Evolutionary conservation across 2,797 vertebrate species (phyloP).

Genomic region (Percopsis omiscomaycus): DNA sequence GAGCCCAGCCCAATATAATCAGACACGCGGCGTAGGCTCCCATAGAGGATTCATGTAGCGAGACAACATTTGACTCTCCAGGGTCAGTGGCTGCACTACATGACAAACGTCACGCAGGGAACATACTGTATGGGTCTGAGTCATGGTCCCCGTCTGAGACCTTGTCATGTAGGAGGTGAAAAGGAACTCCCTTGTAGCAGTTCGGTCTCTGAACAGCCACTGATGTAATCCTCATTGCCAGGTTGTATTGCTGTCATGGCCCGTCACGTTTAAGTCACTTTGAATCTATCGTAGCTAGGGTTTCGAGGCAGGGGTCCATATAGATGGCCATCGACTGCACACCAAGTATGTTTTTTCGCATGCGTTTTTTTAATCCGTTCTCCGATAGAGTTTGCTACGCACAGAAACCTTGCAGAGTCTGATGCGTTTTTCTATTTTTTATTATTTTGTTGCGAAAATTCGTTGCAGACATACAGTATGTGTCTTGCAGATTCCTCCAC

Average conservation of each 20-base stretch:
- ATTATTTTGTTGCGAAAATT: too few species aligned
- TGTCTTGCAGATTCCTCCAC: too few species aligned
- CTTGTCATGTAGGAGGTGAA: constrained; percentile 31
- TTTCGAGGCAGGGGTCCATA: too few species aligned
- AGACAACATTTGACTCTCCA: constrained; percentile 25
- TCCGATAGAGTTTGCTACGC: too few species aligned
- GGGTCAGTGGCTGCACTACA: constrained; percentile 50
- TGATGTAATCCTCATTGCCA: constrained; percentile 40
- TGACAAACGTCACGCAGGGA: constrained; percentile 39
- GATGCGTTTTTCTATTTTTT: too few species aligned
- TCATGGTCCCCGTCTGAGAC: constrained; percentile 27
- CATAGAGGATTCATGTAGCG: constrained; percentile 50
- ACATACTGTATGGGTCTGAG: constrained; percentile 16
- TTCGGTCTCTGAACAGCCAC: constrained; percentile 42
- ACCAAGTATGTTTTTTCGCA: too few species aligned
- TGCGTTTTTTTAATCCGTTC: too few species aligned
- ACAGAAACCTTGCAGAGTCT: too few species aligned
- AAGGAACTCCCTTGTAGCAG: constrained; percentile 5
- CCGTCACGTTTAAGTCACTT: constrained; percentile 41
- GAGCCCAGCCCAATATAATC: constrained; percentile 54
- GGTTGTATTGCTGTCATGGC: constrained; percentile 39
- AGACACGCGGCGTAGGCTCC: constrained; percentile 50
- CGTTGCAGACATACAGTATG: too few species aligned
- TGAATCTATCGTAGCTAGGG: constrained; percentile 21
- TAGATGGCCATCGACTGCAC: too few species aligned